These are phyloP conservation scores for Ictalurus punctatus DNA, from an alignment of 2,113 vertebrate genomes.

Conservation along the genomic window DNA sequence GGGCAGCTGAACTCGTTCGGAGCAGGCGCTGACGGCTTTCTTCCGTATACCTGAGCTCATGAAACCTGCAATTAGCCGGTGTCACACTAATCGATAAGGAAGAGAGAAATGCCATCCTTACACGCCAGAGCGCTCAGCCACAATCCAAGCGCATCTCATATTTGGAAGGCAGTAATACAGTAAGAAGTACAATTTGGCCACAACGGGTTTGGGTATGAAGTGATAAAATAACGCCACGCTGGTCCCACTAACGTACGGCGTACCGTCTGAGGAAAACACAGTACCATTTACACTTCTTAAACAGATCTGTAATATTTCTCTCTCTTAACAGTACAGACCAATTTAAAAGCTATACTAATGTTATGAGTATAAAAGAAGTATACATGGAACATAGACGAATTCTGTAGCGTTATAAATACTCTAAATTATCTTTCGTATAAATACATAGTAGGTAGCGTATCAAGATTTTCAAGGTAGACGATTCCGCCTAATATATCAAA, in stretches of 20 bases:
- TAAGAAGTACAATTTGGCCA: neutral
- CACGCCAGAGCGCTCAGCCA: neutral
- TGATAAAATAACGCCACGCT: neutral
- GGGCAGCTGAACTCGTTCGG: neutral
- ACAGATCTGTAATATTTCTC: neutral
- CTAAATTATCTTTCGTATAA: no score
- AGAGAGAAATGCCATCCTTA: neutral
- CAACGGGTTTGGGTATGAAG: neutral
- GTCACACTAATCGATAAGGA: neutral
- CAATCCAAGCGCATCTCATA: neutral
- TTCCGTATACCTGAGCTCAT: neutral
- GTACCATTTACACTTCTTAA: neutral
- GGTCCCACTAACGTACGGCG: no score
- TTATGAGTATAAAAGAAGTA: no score
- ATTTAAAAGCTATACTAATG: no score
- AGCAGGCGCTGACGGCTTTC: neutral
- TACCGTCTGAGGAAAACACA: no score
- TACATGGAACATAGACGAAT: no score
- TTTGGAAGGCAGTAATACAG: neutral
- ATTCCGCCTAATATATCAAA: no score
- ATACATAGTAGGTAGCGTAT: no score
- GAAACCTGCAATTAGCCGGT: neutral
- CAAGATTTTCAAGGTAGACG: no score
- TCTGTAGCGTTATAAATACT: no score
- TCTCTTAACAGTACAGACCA: no score